Conservation (phyloP, 2,113 vertebrate species). For the Archilochus colubris region DNA sequence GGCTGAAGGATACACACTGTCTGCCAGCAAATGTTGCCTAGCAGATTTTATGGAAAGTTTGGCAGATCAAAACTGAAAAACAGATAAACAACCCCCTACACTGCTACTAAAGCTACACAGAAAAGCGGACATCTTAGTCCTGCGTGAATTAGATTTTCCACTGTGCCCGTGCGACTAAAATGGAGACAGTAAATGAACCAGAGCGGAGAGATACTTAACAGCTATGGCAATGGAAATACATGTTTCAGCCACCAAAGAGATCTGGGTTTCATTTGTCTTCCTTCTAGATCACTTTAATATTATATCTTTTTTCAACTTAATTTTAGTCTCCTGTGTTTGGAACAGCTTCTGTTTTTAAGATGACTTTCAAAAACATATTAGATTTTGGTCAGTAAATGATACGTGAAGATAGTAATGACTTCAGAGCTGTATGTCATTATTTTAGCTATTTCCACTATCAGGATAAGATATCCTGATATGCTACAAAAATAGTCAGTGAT, state of each 20-base stretch:
- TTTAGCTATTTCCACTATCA: neutral
- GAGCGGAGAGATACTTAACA: neutral
- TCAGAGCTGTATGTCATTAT: neutral
- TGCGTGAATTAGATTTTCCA: neutral
- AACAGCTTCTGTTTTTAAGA: neutral
- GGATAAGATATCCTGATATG: neutral
- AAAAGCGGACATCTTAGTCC: neutral
- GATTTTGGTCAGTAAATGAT: neutral
- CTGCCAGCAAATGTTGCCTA: neutral
- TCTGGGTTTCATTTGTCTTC: neutral
- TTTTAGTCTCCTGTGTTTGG: too few relatives aligned
- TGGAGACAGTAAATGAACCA: neutral
- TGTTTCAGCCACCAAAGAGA: neutral
- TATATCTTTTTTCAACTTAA: neutral
- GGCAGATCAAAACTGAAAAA: neutral
- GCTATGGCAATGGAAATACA: neutral
- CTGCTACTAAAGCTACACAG: neutral
- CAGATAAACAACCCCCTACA: neutral
- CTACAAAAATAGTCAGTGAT: slow-evolving; percentile 32
- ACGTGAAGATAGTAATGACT: neutral
- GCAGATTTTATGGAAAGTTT: neutral
- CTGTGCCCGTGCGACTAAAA: neutral
- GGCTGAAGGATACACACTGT: neutral
- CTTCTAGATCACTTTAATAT: neutral
- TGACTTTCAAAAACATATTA: neutral